Base-by-base conservation (phyloP, 2,888 invertebrate genomes). In the Drosophila macrospina region DNA sequence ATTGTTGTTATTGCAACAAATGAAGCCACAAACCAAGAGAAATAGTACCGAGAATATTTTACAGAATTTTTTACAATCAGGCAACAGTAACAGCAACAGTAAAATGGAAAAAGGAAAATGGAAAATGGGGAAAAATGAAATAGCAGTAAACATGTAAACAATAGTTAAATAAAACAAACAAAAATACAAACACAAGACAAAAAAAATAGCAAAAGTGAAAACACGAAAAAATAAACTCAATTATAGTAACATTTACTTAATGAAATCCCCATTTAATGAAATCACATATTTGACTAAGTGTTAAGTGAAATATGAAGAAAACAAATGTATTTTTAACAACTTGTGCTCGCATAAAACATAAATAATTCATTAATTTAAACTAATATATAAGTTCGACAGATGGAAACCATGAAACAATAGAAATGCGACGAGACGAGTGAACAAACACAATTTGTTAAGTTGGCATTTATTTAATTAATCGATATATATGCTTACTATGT, bases 41-140 rank as follows among this genome's bases (percentile, higher is more conserved):
- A 89, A 89, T 87, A 88, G 80, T 89, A 80, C 89, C 89, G 82
- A 80, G 65, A 87, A 86, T 84, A 88, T 84, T 82, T 86, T 88
- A 86, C 80, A 81, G 77, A 88, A 69, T 81, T 83, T 86, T 78
- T 81, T 88, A 87, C 85, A 88, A 81, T 69, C 69, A 74, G 54
- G 48, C 66, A 62, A 48, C 39, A 45, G 44, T 36, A 56, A 47
- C 44, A 69, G 55, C 55, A 66, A 56, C 24, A 39, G 28, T 20
- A 3, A 20, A 1, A 20, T 20, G 20, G 3, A 3, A 20, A 20
- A 20, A 2, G 20, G 20, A 20, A 20, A 20, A 20, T 20, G 20
- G 20, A 20, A 20, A 20, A 20, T 20, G 20, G n/a, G n/a, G n/a
- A 20, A 20, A 20, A 20, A 67, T 51, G 52, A 8, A 36, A 52